Percentiles rank a stretch among this genome's conserved stretches.
These are phyloP conservation scores for Silvanus unidentatus DNA, from an alignment of 2,888 invertebrate genomes.

Conservation along the genomic window DNA sequence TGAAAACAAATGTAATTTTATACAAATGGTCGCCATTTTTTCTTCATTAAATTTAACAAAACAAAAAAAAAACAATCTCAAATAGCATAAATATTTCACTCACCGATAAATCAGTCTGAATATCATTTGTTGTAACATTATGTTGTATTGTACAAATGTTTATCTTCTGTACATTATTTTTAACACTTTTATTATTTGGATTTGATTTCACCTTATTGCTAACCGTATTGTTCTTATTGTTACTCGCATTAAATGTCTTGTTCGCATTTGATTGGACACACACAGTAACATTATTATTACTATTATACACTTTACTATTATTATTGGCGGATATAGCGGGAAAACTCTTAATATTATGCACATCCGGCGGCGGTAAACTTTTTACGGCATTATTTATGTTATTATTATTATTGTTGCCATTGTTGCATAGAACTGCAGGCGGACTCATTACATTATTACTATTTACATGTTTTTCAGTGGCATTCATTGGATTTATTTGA, in stretches of 20 bases:
- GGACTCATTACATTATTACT: background rate
- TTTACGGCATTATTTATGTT: constrained; percentile 12
- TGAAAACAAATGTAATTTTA: no score
- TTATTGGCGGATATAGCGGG: constrained; percentile 35
- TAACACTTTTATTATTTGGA: background rate
- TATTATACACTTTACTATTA: constrained; percentile 12
- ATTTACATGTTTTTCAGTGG: background rate
- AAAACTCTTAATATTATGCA: constrained; percentile 38
- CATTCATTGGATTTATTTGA: background rate
- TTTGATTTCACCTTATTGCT: constrained; percentile 2
- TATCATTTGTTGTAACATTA: constrained; percentile 17
- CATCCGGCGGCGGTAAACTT: constrained; percentile 26
- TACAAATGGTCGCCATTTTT: no score
- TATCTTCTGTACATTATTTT: constrained; percentile 1
- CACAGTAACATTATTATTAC: background rate
- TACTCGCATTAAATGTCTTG: background rate
- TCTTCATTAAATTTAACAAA: no score
- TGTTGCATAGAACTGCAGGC: background rate
- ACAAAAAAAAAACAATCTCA: no score
- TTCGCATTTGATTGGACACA: background rate
- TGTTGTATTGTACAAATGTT: background rate
- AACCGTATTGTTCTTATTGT: constrained; percentile 3
- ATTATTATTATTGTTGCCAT: background rate
- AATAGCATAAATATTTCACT: constrained; percentile 18
- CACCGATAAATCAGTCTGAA: constrained; percentile 32